These are phyloP conservation scores for Mormyrus hasselquistii DNA, from an alignment of 2,797 vertebrate genomes.

Conservation along the genomic window DNA sequence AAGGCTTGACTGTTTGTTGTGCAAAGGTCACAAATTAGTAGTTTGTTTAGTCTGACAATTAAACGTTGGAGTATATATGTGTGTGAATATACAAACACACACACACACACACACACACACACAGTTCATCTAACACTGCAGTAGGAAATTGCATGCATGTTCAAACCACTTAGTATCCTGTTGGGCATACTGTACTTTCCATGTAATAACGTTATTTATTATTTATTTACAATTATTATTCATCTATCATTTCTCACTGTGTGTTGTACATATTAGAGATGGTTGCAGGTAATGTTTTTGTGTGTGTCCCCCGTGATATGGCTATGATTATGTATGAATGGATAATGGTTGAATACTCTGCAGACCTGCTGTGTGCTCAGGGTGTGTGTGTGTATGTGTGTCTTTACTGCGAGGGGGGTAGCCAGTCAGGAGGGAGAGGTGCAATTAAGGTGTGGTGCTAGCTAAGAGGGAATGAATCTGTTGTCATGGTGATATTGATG, in stretches of 20 bases:
- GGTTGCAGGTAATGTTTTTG: not conserved
- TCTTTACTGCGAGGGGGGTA: conserved; percentile 1
- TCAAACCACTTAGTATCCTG: not conserved
- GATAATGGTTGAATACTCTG: not conserved
- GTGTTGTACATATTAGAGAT: not conserved
- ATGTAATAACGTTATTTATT: not conserved
- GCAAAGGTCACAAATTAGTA: not conserved
- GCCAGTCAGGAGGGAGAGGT: not conserved
- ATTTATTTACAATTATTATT: conserved; percentile 7
- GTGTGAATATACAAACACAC: not conserved
- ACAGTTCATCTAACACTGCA: not conserved
- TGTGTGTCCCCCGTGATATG: not conserved
- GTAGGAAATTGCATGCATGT: not conserved
- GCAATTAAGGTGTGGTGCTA: conserved; percentile 8
- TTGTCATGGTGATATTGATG: conserved; percentile 20
- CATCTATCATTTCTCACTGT: not conserved
- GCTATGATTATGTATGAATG: not conserved
- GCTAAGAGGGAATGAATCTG: not conserved
- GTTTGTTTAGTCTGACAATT: not conserved
- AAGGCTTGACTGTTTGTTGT: not conserved
- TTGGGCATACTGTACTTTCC: not conserved
- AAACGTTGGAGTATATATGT: not conserved
- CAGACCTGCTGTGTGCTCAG: not conserved
- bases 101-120: not conserved
- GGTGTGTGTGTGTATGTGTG: not conserved